A percentile compares a stretch with the other conserved stretches of the same genome.
These are phyloP conservation scores for Holacanthus passer DNA, from an alignment of 2,113 vertebrate genomes.

Conservation along the genomic window DNA sequence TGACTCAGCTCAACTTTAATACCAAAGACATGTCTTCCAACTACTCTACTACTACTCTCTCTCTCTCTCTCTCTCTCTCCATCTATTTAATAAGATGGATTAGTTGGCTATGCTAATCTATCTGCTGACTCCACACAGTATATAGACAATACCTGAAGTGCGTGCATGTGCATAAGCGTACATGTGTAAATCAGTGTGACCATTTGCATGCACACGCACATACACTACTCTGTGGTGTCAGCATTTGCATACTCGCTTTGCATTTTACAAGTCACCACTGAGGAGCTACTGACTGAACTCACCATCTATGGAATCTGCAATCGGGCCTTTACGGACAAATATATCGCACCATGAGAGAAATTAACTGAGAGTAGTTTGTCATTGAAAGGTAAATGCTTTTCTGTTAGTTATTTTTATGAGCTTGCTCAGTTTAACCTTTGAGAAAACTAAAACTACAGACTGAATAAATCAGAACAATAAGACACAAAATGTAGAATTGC, in stretches of 20 bases:
- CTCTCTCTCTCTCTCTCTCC: conserved; percentile 25
- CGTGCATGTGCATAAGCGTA: conserved; percentile 23
- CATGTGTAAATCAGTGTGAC: too few relatives aligned
- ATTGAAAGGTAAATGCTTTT: conserved; percentile 29
- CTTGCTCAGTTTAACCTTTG: conserved; percentile 8
- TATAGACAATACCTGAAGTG: conserved; percentile 52
- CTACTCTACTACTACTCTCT: conserved; percentile 25
- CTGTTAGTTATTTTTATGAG: conserved; percentile 35
- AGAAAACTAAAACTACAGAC: conserved; percentile 27
- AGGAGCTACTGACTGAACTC: conserved; percentile 51
- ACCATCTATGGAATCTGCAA: conserved; percentile 27
- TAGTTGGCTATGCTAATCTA: conserved; percentile 68
- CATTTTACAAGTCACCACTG: conserved; percentile 38
- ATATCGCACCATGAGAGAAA: conserved; percentile 32
- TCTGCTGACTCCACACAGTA: conserved; percentile 66
- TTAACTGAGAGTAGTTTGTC: conserved; percentile 23
- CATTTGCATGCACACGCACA: background rate
- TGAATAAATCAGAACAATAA: conserved; percentile 28
- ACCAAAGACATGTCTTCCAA: conserved; percentile 58
- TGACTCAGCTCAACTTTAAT: conserved; percentile 74
- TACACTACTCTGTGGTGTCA: conserved; percentile 21
- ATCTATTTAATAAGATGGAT: conserved; percentile 68
- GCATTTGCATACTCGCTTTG: conserved; percentile 49
- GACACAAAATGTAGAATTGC: conserved; percentile 10
- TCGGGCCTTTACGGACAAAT: conserved; percentile 18